These are phyloP conservation scores for Anodontia alba DNA, from an alignment of 2,888 invertebrate genomes.

Conservation along the genomic window DNA sequence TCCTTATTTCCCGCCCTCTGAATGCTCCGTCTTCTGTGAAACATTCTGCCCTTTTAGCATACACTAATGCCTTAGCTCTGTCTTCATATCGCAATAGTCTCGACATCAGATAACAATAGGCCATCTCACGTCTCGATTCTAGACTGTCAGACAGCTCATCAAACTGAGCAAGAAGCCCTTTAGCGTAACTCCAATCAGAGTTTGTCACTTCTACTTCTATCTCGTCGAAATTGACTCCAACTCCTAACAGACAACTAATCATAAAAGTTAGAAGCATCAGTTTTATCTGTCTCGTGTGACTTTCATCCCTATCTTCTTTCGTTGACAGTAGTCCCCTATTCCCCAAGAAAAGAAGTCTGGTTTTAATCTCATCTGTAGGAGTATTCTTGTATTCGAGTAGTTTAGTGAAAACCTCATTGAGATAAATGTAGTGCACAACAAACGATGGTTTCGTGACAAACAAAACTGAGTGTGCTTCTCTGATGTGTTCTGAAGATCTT, in stretches of 20 bases:
- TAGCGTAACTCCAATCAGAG: not conserved
- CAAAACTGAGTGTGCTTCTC: not conserved
- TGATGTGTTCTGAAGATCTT: not conserved
- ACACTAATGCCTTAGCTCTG: not conserved
- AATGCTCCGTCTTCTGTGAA: not conserved
- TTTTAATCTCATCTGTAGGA: not conserved
- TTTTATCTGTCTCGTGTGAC: not conserved
- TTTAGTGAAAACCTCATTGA: not conserved
- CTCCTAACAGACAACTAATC: not conserved
- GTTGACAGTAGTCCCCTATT: not conserved
- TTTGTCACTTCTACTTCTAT: not conserved
- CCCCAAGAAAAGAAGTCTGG: not conserved
- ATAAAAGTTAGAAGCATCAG: not conserved
- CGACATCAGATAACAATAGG: not conserved
- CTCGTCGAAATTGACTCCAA: not conserved
- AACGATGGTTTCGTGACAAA: not conserved
- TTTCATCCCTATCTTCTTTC: not conserved
- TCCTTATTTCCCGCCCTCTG: not conserved
- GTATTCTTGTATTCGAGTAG: not conserved
- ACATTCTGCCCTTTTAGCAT: not conserved
- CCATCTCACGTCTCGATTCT: slow-evolving; percentile 4
- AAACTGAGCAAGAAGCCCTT: not conserved
- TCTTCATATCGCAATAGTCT: not conserved
- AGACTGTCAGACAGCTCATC: not conserved
- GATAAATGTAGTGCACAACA: not conserved